phyloP scores from a whole-genome alignment of 2,888 invertebrate species.

The Cyrtodaria siliqua region DNA sequence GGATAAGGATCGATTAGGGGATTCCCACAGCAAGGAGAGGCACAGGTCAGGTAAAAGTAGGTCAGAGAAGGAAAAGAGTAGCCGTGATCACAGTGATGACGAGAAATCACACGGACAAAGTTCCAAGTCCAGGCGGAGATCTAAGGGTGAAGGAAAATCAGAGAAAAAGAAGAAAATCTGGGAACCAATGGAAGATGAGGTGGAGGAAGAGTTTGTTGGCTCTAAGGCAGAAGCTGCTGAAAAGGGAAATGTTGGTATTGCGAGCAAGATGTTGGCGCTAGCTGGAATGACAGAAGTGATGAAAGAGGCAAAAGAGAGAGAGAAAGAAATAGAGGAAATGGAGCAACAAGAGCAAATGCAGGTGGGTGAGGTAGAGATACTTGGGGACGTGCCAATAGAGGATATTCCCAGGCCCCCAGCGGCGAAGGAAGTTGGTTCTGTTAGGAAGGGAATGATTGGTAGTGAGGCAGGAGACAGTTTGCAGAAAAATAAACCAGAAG shows the following conservation, averaged over 20 bases:
- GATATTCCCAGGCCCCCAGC: conserved; percentile 25
- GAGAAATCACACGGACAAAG: conserved; percentile 38
- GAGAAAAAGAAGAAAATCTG: conserved; percentile 58
- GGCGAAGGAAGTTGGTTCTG: background rate
- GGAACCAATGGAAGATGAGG: conserved; percentile 68
- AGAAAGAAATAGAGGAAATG: conserved; percentile 34
- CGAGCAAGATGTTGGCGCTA: conserved; percentile 52
- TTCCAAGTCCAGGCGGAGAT: conserved; percentile 40
- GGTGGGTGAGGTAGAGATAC: no score
- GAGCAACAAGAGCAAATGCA: conserved; percentile 6
- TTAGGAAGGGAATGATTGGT: no score
- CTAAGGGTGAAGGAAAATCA: conserved; percentile 56
- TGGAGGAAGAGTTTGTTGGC: conserved; percentile 65
- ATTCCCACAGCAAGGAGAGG: conserved; percentile 33
- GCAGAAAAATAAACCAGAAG: no score
- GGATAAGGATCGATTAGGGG: conserved; percentile 29
- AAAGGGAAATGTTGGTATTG: conserved; percentile 21
- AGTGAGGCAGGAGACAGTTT: no score
- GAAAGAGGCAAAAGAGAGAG: conserved; percentile 31
- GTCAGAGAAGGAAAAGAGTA: conserved; percentile 39
- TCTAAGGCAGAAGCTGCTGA: conserved; percentile 42
- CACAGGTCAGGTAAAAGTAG: conserved; percentile 56
- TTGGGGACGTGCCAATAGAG: conserved; percentile 20
- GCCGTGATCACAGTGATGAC: conserved; percentile 43
- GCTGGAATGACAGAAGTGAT: conserved; percentile 47